phyloP scores from a whole-genome alignment of 37 sponge, comb jelly and placozoan genomes.

The Diacarnus erythraeanus region DNA sequence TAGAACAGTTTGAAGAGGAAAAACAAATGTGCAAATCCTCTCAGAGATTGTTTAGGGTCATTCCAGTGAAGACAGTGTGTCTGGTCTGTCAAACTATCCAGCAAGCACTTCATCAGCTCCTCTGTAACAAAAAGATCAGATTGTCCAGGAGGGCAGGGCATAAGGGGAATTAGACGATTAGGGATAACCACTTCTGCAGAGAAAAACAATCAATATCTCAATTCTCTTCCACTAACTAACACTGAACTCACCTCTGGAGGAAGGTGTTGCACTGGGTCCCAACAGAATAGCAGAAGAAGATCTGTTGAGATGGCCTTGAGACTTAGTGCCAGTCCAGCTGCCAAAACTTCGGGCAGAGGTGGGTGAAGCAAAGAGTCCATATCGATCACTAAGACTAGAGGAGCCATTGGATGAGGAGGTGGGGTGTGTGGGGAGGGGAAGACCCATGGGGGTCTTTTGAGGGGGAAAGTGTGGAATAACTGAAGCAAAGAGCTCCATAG shows the following conservation, averaged over 20 bases:
- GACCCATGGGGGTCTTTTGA: slow-evolving; percentile 61
- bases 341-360: neutral
- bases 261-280: neutral
- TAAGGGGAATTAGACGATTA: slow-evolving; percentile 7
- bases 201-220: too few relatives aligned
- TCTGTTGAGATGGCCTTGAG: neutral
- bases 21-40: slow-evolving; percentile 84
- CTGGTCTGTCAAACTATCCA: slow-evolving; percentile 36
- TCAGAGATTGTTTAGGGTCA: slow-evolving; percentile 44
- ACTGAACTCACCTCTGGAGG: neutral
- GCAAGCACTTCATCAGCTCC: slow-evolving; percentile 56
- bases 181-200: slow-evolving; percentile 37
- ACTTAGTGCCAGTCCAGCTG: neutral
- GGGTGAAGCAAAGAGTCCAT: slow-evolving; percentile 26
- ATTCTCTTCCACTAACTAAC: too few relatives aligned
- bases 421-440: slow-evolving; percentile 10
- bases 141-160: neutral
- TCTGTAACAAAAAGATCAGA: neutral
- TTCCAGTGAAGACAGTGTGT: slow-evolving; percentile 70
- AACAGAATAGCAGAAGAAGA: neutral
- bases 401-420: neutral
- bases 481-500: slow-evolving; percentile 82
- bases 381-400: slow-evolving; percentile 44
- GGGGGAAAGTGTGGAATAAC: slow-evolving; percentile 88
- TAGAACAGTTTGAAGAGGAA: slow-evolving; percentile 85